Evolutionary conservation across 2,113 vertebrate species (phyloP).

Genomic region (Haplochromis vanheusdeni): DNA sequence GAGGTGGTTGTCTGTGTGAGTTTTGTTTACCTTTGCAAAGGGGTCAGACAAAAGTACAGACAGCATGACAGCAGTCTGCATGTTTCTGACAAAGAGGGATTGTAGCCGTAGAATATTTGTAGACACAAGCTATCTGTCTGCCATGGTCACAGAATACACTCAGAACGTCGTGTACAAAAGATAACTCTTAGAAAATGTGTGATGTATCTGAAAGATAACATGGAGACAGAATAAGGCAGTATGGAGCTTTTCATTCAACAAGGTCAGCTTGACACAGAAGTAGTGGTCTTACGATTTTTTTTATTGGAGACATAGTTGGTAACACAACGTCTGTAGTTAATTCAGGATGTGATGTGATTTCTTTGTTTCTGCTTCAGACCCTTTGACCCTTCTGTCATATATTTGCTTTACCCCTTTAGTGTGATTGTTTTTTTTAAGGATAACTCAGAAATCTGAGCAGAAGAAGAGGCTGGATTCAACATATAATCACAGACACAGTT

Average conservation of each 20-base stretch:
- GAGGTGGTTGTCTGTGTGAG: background rate
- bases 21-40: background rate
- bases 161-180: background rate
- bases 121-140: background rate
- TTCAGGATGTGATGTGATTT: background rate
- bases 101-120: background rate
- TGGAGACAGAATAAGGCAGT: background rate
- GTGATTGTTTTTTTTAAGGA: background rate
- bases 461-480: background rate
- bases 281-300: background rate
- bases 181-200: background rate
- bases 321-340: fast-evolving
- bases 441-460: background rate
- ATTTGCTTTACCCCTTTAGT: background rate
- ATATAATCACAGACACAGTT: background rate
- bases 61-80: background rate
- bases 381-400: background rate
- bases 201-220: background rate
- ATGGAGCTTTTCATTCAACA: background rate
- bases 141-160: background rate
- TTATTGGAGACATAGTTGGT: background rate
- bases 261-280: background rate
- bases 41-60: background rate
- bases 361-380: background rate
- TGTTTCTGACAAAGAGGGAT: background rate